Evolutionary conservation across 2,888 invertebrate genomes (phyloP).

Genomic region (Drosophila limbata): DNA sequence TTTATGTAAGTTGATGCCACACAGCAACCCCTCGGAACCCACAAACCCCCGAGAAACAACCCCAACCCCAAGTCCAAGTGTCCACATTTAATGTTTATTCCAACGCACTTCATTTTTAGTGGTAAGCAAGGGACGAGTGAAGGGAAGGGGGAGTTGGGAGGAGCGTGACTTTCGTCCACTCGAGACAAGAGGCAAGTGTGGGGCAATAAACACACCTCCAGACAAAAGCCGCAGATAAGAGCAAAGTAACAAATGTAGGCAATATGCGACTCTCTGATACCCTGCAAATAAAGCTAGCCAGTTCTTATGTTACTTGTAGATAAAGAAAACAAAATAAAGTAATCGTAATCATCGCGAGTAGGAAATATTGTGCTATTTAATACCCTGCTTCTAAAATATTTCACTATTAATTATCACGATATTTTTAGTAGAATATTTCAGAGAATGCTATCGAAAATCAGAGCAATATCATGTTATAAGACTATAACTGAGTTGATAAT

Average conservation of each 20-base stretch:
- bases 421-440: background rate
- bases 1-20: conserved; percentile 47
- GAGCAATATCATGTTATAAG: too few relatives aligned
- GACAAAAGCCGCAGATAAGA: conserved; percentile 28
- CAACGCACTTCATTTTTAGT: conserved; percentile 44
- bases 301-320: too few relatives aligned
- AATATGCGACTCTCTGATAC: conserved; percentile 5
- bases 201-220: conserved; percentile 57
- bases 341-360: too few relatives aligned
- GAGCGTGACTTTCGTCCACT: conserved; percentile 13
- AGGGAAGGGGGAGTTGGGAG: background rate
- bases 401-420: background rate
- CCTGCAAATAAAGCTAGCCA: background rate
- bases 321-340: too few relatives aligned
- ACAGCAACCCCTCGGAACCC: conserved; percentile 1
- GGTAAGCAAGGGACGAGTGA: conserved; percentile 4
- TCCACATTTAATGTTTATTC: conserved; percentile 60
- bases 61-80: conserved; percentile 34
- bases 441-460: background rate
- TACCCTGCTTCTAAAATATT: too few relatives aligned
- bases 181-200: conserved; percentile 45
- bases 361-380: too few relatives aligned
- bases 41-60: background rate
- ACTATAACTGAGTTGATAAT: too few relatives aligned
- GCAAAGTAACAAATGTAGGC: background rate